A percentile compares a stretch with the other conserved stretches of the same genome.
Evolutionary conservation across 2,888 invertebrate species (phyloP).

Genomic region (Aromia moschata): DNA sequence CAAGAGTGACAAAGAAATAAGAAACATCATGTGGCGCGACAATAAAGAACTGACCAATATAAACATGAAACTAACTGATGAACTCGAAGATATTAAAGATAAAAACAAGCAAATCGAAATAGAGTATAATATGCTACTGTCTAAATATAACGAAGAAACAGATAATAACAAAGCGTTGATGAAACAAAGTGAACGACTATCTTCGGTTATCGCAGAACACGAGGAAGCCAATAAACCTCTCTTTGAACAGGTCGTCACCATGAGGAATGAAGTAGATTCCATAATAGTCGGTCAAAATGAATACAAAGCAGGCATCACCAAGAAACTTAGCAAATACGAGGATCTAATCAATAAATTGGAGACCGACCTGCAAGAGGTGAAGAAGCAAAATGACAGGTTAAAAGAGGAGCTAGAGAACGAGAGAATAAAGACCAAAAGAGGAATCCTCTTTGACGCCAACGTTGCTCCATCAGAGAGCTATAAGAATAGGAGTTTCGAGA

Average conservation of each 20-base stretch:
- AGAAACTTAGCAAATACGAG: conserved; percentile 25
- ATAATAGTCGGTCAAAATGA: conserved; percentile 28
- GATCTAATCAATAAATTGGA: conserved; percentile 26
- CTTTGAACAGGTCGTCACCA: conserved; percentile 16
- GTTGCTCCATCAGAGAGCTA: not conserved
- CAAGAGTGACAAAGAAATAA: conserved; percentile 23
- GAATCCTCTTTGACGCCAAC: conserved; percentile 2
- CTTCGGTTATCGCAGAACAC: conserved; percentile 15
- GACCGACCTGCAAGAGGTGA: conserved; percentile 21
- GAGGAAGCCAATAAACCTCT: conserved; percentile 25
- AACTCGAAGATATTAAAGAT: conserved; percentile 1
- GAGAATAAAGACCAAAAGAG: conserved; percentile 15
- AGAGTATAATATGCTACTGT: conserved; percentile 14
- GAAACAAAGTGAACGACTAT: conserved; percentile 14
- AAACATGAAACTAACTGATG: conserved; percentile 7
- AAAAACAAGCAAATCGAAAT: conserved; percentile 16
- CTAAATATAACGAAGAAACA: conserved; percentile 31
- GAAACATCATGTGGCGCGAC: conserved; percentile 31
- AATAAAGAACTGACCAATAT: conserved; percentile 22
- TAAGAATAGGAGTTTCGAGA: conserved; percentile 38
- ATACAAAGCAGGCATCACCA: conserved; percentile 27
- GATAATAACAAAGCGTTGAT: conserved; percentile 26
- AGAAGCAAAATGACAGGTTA: conserved; percentile 29
- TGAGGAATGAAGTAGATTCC: conserved; percentile 30
- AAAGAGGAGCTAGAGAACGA: conserved; percentile 19